phyloP scores from a whole-genome alignment of 2,797 vertebrate species.

The Phrynocephalus guinanensis region DNA sequence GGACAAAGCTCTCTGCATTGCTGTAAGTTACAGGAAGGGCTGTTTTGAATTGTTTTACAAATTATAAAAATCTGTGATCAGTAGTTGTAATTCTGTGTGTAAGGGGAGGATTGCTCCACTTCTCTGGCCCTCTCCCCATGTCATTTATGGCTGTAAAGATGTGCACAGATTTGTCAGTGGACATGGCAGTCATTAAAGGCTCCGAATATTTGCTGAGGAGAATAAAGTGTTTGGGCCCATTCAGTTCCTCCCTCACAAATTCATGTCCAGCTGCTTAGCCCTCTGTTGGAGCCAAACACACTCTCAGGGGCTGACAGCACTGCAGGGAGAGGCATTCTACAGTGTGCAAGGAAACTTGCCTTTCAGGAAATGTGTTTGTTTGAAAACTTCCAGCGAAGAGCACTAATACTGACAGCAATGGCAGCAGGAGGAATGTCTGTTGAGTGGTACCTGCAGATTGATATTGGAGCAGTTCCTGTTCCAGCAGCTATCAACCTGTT shows the following conservation, averaged over 20 bases:
- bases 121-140: not conserved
- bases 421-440: not conserved
- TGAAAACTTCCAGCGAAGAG: not conserved
- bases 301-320: not conserved
- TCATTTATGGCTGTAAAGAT: not conserved
- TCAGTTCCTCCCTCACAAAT: not conserved
- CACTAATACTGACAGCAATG: not conserved
- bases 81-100: not conserved
- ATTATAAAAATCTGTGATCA: not conserved
- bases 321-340: not conserved
- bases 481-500: not conserved
- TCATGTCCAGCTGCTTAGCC: not conserved
- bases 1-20: not conserved
- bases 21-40: not conserved
- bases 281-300: not conserved
- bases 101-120: not conserved
- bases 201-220: not conserved
- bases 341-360: not conserved
- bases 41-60: not conserved
- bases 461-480: not conserved
- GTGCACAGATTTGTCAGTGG: not conserved
- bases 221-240: not conserved
- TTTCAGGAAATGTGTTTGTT: not conserved
- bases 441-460: not conserved
- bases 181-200: not conserved